Percentiles rank a stretch among this genome's conserved stretches.
Evolutionary conservation across 2,113 vertebrate genomes (phyloP).

Genomic region (Scomber colias): DNA sequence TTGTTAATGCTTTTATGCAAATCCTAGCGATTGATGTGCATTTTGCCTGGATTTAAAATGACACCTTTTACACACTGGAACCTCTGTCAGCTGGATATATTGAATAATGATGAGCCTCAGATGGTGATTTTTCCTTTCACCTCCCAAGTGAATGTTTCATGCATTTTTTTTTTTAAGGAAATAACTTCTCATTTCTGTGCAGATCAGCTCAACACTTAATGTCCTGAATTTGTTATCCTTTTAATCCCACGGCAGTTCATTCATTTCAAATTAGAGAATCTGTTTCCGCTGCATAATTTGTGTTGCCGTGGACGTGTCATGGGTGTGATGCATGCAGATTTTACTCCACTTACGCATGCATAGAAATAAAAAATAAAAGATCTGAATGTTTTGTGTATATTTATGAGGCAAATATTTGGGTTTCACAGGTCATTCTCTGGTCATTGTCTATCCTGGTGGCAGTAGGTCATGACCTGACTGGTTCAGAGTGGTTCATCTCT

Average conservation of each 20-base stretch:
- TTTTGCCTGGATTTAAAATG: neutral
- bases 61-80: neutral
- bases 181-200: conserved; percentile 2
- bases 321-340: conserved; percentile 1
- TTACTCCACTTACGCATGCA: neutral
- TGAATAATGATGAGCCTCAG: neutral
- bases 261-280: conserved; percentile 15
- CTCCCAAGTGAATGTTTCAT: neutral
- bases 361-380: neutral
- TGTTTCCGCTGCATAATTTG: neutral
- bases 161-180: conserved; percentile 12
- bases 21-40: neutral
- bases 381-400: neutral
- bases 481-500: too few species aligned
- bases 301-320: neutral
- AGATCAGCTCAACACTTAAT: conserved; percentile 20
- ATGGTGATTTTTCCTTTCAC: conserved; percentile 12
- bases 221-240: conserved; percentile 3
- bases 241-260: conserved; percentile 12
- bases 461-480: too few species aligned
- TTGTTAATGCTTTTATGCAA: conserved; percentile 20
- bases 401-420: too few species aligned
- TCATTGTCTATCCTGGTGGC: too few species aligned
- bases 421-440: too few species aligned
- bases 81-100: conserved; percentile 1